Evolutionary conservation across 1,140 invertebrate genomes (phyloP), one percentile per base, ranked within the genome.

Genomic region (Laupala kohalensis): DNA sequence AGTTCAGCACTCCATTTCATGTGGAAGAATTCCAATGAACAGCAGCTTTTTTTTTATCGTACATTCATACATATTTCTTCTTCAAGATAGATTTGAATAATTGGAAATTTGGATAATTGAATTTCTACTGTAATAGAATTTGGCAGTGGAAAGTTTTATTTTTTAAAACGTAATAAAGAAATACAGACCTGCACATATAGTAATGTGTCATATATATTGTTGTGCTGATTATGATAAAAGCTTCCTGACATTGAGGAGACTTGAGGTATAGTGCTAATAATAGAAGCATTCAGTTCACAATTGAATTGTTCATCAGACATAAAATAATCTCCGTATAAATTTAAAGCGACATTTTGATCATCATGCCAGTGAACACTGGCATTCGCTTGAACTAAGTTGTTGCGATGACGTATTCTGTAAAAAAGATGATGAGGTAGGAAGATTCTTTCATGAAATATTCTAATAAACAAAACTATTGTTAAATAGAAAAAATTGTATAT

Each of bases 211-310:
- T 83, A 75, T 27, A 80, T 81, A 2, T 79, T 80, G 2, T 75
- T 75, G 26, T 84, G 78, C 64, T 87, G 81, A 69, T 78, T 82
- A 75, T 89, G 86, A 2, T 82, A 81, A 0, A 87, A 69, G 72
- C 84, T 84, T 0, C 81, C 77, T 62, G 81, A 85, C 12, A 87
- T 75, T 69, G 83, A 85, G 23, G 83, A 82, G 12, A 88, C 83
- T 27, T 84, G 80, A 66, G 84, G 81, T 6, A 88, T 78, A 0
- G 86, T 85, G 75, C 87, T 89, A 24, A 81, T 78, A 24, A 89
- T 75, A 27, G 82, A 81, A 28, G 81, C 81, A 29, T 81, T 83
- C 5, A 83, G 80, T 73, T 81, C 62, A 23, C 26, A 69, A 6
- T 64, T 23, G 9, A 73, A 67, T 5, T 69, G 24, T n/a, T n/a